Percentiles rank a stretch among this genome's conserved stretches.
phyloP scores from a whole-genome alignment of 2,888 invertebrate species.

The Ditula angustiorana region DNA sequence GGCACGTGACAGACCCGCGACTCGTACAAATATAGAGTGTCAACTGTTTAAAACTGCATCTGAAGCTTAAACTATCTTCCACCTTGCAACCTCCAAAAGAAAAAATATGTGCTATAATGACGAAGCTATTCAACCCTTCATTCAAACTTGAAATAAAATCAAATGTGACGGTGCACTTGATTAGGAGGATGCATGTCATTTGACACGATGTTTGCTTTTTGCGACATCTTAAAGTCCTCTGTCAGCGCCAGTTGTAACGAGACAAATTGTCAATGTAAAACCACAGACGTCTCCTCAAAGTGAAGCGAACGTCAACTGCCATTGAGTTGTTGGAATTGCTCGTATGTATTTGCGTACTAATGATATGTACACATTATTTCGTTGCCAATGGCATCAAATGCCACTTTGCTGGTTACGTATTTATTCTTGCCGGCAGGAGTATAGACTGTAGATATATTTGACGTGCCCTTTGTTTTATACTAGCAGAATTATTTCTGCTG shows the following conservation, averaged over 20 bases:
- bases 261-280: slow-evolving; percentile 35
- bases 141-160: too few species aligned
- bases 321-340: slow-evolving; percentile 31
- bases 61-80: too few species aligned
- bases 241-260: slow-evolving; percentile 23
- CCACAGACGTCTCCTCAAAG: slow-evolving; percentile 27
- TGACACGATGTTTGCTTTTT: slow-evolving; percentile 5
- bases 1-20: too few species aligned
- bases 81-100: too few species aligned
- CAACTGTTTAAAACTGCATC: too few species aligned
- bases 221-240: slow-evolving; percentile 4
- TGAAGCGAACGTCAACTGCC: slow-evolving; percentile 21
- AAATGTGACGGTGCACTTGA: background rate
- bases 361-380: slow-evolving; percentile 51
- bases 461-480: background rate
- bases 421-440: background rate
- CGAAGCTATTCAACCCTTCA: too few species aligned
- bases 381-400: slow-evolving; percentile 46
- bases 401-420: slow-evolving; percentile 8
- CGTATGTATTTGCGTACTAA: slow-evolving; percentile 46
- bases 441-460: background rate
- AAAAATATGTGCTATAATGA: too few species aligned
- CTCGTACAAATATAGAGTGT: too few species aligned
- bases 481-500: background rate
- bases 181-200: background rate